Conservation (phyloP, 2,113 vertebrate species). For the Callithrix jacchus region DNA sequence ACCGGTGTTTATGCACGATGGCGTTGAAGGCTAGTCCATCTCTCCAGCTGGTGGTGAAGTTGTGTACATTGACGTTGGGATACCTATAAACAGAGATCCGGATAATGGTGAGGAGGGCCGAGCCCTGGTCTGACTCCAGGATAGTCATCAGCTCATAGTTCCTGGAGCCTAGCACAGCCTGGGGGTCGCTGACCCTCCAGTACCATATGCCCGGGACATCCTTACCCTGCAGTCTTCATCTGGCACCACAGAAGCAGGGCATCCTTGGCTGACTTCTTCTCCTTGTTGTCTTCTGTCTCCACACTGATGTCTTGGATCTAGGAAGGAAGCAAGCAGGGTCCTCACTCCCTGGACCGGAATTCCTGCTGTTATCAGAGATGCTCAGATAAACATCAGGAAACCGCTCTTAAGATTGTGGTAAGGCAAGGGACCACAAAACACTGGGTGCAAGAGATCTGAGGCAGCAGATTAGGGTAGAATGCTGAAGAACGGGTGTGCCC, state of each 20-base stretch:
- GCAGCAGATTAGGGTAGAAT: background rate
- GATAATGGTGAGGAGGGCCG: background rate
- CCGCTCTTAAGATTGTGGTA: background rate
- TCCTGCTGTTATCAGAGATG: background rate
- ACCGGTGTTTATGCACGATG: slow-evolving; percentile 97
- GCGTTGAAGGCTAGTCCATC: slow-evolving; percentile 96
- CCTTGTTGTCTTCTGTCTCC: slow-evolving; percentile 95
- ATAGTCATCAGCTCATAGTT: background rate
- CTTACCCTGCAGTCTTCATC: slow-evolving; percentile 97
- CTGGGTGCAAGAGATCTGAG: background rate
- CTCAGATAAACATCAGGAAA: background rate
- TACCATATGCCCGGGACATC: background rate
- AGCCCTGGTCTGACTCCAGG: background rate
- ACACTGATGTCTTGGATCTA: slow-evolving; percentile 98
- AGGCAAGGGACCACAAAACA: background rate
- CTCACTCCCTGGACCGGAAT: background rate
- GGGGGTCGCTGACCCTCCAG: background rate
- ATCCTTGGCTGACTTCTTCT: slow-evolving; percentile 96
- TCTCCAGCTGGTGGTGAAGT: slow-evolving; percentile 97
- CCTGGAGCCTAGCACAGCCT: background rate
- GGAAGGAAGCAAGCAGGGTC: background rate
- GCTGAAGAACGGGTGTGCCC: background rate
- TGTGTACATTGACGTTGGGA: slow-evolving; percentile 95
- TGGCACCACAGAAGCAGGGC: slow-evolving; percentile 96
- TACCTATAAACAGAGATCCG: slow-evolving; percentile 85